Evolutionary conservation across 1,140 invertebrate genomes (phyloP).

Genomic region (Rhopalosiphum maidis): DNA sequence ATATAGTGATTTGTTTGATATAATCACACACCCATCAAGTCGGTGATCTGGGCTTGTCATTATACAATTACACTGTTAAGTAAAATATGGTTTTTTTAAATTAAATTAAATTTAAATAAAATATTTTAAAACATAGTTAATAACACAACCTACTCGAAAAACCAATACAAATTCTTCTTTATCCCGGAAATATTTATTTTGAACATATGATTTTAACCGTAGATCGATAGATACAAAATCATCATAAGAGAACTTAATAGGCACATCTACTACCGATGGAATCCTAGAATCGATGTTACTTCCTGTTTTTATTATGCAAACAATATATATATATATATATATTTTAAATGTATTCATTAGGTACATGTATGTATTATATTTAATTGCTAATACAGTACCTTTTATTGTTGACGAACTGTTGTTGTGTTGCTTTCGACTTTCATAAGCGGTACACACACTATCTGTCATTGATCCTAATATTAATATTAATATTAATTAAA

Average conservation of each 20-base stretch:
- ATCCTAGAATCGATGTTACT: conserved; percentile 51
- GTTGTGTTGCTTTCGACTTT: conserved; percentile 61
- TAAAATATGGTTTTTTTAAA: background rate
- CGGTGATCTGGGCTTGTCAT: conserved; percentile 64
- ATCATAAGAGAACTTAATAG: conserved; percentile 67
- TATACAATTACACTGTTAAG: conserved; percentile 53
- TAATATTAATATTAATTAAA: conserved; percentile 53
- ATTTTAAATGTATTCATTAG: background rate
- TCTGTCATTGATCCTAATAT: conserved; percentile 67
- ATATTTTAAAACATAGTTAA: background rate
- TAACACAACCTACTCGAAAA: conserved; percentile 63
- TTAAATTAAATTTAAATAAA: background rate
- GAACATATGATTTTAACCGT: conserved; percentile 68
- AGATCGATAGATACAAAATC: conserved; percentile 68
- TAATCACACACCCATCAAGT: conserved; percentile 66
- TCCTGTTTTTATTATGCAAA: conserved; percentile 33
- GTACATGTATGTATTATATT: background rate
- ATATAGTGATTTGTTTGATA: conserved; percentile 67
- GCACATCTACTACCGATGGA: conserved; percentile 23
- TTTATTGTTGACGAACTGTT: conserved; percentile 39
- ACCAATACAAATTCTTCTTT: conserved; percentile 68
- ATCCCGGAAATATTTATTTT: conserved; percentile 65
- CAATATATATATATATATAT: conserved; percentile 9
- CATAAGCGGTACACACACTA: conserved; percentile 70
- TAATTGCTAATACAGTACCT: conserved; percentile 35